A percentile compares a stretch with the other conserved stretches of the same genome.
Conservation (phyloP, 2,113 vertebrate species). For the Corvus cornix region DNA sequence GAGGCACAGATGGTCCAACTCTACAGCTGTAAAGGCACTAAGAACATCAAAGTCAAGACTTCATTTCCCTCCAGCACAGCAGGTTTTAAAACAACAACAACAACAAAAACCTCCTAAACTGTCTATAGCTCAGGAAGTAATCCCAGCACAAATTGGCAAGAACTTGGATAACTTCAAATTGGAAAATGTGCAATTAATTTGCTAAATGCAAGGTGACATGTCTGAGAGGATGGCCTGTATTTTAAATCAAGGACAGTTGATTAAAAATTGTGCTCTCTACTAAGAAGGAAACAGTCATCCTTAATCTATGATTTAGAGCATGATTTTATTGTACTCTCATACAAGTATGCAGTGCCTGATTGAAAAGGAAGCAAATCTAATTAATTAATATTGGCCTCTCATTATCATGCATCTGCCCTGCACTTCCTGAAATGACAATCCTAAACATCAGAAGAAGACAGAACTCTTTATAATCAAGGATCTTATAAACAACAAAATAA, state of each 20-base stretch:
- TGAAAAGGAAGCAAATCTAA: constrained; percentile 32
- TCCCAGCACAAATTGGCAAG: constrained; percentile 4
- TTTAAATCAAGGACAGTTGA: neutral
- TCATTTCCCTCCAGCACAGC: constrained; percentile 24
- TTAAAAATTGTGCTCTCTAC: neutral
- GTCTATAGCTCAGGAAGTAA: constrained; percentile 12
- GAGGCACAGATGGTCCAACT: neutral
- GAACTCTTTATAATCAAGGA: neutral
- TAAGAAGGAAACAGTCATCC: constrained; percentile 5
- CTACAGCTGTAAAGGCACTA: neutral
- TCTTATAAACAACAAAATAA: neutral
- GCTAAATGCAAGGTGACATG: neutral
- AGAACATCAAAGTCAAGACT: constrained; percentile 48
- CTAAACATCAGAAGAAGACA: constrained; percentile 1
- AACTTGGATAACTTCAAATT: neutral
- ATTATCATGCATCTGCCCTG: neutral
- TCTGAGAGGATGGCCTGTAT: neutral
- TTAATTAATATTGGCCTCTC: constrained; percentile 8
- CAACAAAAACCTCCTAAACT: neutral
- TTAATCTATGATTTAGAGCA: neutral
- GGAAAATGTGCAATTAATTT: constrained; percentile 22
- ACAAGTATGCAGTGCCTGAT: neutral
- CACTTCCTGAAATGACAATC: neutral
- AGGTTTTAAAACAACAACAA: constrained; percentile 16
- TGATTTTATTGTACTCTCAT: constrained; percentile 1